Evolutionary conservation across 2,113 vertebrate genomes (phyloP).

Genomic region (Semnornis frantzii): DNA sequence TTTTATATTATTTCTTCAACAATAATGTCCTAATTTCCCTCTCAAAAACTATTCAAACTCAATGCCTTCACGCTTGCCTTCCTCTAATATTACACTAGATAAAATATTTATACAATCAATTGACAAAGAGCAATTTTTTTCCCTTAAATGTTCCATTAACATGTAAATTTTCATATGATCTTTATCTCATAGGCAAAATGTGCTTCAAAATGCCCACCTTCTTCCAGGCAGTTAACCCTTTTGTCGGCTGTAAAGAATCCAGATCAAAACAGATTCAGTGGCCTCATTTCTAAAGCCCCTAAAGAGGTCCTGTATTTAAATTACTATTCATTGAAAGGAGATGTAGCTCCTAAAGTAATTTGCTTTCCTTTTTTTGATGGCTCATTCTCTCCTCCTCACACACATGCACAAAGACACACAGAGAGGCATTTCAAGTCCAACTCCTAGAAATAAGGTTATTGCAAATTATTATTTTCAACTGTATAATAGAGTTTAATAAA

Average conservation of each 20-base stretch:
- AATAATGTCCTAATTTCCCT: slow-evolving; percentile 76
- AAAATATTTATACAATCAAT: slow-evolving; percentile 88
- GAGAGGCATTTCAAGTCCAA: not conserved
- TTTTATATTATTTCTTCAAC: slow-evolving; percentile 82
- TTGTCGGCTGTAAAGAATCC: not conserved
- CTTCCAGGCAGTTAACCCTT: slow-evolving; percentile 73
- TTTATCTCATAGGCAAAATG: slow-evolving; percentile 74
- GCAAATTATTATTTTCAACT: not conserved
- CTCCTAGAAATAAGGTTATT: not conserved
- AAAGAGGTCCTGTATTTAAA: slow-evolving; percentile 41
- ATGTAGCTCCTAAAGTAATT: slow-evolving; percentile 37
- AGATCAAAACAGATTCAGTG: slow-evolving; percentile 45
- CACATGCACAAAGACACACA: not conserved
- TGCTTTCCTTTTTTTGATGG: not conserved
- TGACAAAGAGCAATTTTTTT: slow-evolving; percentile 75
- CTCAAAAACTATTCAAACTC: slow-evolving; percentile 65
- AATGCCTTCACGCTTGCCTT: slow-evolving; percentile 73
- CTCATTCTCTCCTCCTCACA: not conserved
- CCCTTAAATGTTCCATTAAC: slow-evolving; percentile 81
- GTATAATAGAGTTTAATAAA: not conserved
- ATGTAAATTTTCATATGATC: slow-evolving; percentile 80
- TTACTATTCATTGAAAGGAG: slow-evolving; percentile 33
- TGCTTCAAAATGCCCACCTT: slow-evolving; percentile 39
- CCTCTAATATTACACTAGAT: slow-evolving; percentile 78
- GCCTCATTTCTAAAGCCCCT: slow-evolving; percentile 20